Conservation (phyloP, 2,888 invertebrate genomes). For the Cheilosia variabilis region DNA sequence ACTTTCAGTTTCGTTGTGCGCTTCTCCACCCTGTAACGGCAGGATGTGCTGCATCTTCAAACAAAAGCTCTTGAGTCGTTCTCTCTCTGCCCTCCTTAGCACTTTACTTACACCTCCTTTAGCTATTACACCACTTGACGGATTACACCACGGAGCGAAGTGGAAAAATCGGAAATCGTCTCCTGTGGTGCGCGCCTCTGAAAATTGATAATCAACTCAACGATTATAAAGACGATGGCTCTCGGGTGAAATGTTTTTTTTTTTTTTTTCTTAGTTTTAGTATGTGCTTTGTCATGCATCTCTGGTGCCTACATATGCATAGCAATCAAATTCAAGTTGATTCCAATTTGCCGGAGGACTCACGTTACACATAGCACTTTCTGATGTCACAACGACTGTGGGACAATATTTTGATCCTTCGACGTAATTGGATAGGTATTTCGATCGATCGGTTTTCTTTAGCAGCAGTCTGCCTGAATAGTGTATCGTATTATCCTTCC, state of each 20-base stretch:
- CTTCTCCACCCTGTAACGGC: neutral
- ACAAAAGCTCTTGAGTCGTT: conserved; percentile 73
- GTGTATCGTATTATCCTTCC: conserved; percentile 40
- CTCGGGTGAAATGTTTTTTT: conserved; percentile 20
- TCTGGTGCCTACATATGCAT: neutral
- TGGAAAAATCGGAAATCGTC: conserved; percentile 13
- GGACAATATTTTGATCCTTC: conserved; percentile 71
- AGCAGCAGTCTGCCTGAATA: neutral
- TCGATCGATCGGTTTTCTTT: conserved; percentile 48
- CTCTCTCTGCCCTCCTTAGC: conserved; percentile 33
- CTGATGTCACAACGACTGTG: conserved; percentile 42
- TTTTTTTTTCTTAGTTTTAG: neutral
- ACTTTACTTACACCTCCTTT: conserved; percentile 43
- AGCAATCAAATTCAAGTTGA: conserved; percentile 29
- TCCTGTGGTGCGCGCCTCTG: conserved; percentile 29
- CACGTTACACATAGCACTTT: conserved; percentile 51
- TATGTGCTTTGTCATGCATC: neutral
- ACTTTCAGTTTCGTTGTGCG: conserved; percentile 40
- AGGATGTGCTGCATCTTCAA: conserved; percentile 71
- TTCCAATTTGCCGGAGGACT: conserved; percentile 53
- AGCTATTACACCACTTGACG: conserved; percentile 70
- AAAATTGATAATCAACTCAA: conserved; percentile 59
- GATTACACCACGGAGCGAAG: conserved; percentile 50
- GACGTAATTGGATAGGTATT: conserved; percentile 67
- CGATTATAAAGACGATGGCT: conserved; percentile 57